Evolutionary conservation across 1,140 invertebrate species (phyloP).

Genomic region (Agraylea sexmaculata): DNA sequence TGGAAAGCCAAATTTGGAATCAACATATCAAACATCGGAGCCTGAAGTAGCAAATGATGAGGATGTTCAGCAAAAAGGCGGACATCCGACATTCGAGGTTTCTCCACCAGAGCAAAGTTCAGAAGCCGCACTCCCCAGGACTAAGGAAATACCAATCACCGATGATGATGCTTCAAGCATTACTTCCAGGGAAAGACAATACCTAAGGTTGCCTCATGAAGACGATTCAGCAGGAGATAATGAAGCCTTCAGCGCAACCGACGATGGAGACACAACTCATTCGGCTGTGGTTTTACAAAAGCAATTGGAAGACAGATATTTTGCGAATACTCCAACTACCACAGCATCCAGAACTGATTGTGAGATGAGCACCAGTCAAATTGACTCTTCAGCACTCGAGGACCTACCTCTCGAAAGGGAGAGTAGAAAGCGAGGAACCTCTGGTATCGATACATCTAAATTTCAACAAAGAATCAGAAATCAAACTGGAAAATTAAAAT

Average conservation of each 20-base stretch:
- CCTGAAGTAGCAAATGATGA: neutral
- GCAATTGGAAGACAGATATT: constrained; percentile 42
- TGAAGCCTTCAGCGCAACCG: constrained; percentile 27
- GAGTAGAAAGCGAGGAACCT: constrained; percentile 39
- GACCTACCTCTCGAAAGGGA: constrained; percentile 48
- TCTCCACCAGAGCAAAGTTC: constrained; percentile 18
- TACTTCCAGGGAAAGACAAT: constrained; percentile 35
- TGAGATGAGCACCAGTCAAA: constrained; percentile 55
- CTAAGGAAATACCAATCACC: constrained; percentile 16
- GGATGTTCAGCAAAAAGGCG: constrained; percentile 13
- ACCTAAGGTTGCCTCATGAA: constrained; percentile 31
- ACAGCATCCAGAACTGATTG: constrained; percentile 49
- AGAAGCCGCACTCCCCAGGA: neutral
- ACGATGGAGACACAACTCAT: constrained; percentile 32
- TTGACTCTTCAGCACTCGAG: constrained; percentile 50
- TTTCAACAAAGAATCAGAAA: constrained; percentile 42
- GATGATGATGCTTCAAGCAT: constrained; percentile 38
- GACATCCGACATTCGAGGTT: constrained; percentile 14
- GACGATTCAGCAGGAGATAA: constrained; percentile 30
- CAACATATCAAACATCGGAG: constrained; percentile 18
- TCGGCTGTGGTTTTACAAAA: constrained; percentile 38
- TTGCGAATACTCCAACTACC: constrained; percentile 40
- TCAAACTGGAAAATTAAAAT: constrained; percentile 44
- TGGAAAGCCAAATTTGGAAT: constrained; percentile 37
- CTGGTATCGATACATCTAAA: constrained; percentile 28